phyloP scores from a whole-genome alignment of 2,888 invertebrate species.

The Idaea straminata region DNA sequence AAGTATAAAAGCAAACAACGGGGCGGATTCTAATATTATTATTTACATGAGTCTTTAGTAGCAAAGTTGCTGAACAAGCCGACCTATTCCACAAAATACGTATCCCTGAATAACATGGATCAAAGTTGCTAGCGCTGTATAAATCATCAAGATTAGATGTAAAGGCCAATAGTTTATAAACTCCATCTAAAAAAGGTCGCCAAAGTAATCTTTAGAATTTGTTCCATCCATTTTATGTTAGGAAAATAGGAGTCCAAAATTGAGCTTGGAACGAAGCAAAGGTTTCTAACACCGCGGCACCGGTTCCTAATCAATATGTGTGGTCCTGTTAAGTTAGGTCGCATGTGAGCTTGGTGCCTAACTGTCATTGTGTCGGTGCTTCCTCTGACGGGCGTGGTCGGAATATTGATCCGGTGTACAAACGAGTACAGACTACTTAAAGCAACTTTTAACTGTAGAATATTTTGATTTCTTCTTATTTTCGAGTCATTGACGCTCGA shows the following conservation, averaged over 20 bases:
- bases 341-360: constrained; percentile 46
- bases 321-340: constrained; percentile 42
- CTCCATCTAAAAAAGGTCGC: too few relatives aligned
- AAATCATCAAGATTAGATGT: too few relatives aligned
- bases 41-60: too few relatives aligned
- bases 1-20: too few relatives aligned
- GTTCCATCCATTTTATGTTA: too few relatives aligned
- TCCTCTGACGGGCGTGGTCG: constrained; percentile 35
- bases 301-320: constrained; percentile 12
- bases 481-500: neutral
- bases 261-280: neutral
- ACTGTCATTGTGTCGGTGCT: constrained; percentile 46
- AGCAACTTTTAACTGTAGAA: neutral
- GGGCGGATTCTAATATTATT: too few relatives aligned
- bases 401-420: constrained; percentile 42
- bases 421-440: constrained; percentile 22
- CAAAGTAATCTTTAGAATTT: too few relatives aligned
- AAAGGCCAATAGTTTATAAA: too few relatives aligned
- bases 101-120: too few relatives aligned
- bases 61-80: too few relatives aligned
- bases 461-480: neutral
- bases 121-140: too few relatives aligned
- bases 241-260: neutral
- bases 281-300: neutral
- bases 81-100: too few relatives aligned